Evolutionary conservation across 53 echinoderm and acorn worm species (phyloP), one percentile per base, ranked within the genome.

Genomic region (Henricia sp.): DNA sequence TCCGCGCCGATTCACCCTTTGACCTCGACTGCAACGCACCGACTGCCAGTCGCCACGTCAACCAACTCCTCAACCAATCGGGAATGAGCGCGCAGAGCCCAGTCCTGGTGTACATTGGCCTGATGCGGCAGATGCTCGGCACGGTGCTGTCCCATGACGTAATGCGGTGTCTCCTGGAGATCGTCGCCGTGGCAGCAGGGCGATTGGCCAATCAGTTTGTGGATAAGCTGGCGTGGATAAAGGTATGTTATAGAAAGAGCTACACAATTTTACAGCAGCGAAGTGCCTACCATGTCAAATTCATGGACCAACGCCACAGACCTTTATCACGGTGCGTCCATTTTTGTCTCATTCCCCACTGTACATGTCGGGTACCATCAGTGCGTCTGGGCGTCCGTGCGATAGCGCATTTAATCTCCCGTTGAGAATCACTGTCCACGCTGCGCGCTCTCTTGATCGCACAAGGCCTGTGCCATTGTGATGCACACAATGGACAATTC

Each of bases 121-220:
- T 96, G 46, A 88, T 91, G 35, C 72, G 72, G 39, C 88, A 96
- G 86, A 75, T 93, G 52, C 68, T 96, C n/a, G 88, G 77, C 55
- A 92, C 88, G 13, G 58, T 83, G 11, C 82, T 84, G 29, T 84
- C 85, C 1, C 88, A 87, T 13, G 69, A 87, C 6, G 86, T 93
- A 27, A 96, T 93, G 92, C 78, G 89, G 60, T 96, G 96, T 48
- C 89, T 96, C 2, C 87, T 96, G 50, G 96, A 96, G 77, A 50
- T 91, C 40, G 91, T 96, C 41, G 91, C 96, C 60, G 36, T 94
- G 59, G 91, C 96, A n/a, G 24, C 93, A 3, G 87, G 78, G 20
- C 71, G 58, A 28, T 57, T 94, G 43, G 89, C 90, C 26, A 82
- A 58, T 5, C 71, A 84, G 58, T 87, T 94, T 50, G 68, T 88